These are phyloP conservation scores for Psammodynastes pulverulentus DNA, from an alignment of 2,113 vertebrate species.

Conservation along the genomic window DNA sequence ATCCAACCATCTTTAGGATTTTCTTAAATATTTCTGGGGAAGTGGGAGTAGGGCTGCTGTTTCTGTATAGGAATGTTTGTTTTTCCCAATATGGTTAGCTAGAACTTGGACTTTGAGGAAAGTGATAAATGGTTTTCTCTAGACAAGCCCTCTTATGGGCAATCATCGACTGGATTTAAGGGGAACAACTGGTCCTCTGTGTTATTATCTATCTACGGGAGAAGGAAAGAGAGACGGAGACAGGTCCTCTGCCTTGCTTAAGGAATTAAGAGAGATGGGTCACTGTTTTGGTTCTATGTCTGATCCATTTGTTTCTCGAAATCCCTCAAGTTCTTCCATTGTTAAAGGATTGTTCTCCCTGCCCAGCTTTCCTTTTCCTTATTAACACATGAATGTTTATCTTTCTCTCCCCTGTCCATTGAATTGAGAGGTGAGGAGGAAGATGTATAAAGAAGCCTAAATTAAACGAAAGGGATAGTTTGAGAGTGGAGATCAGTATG, in stretches of 20 bases:
- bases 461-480: neutral
- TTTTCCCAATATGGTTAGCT: neutral
- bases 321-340: neutral
- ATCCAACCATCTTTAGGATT: neutral
- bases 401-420: neutral
- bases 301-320: neutral
- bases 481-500: neutral
- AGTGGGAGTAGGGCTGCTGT: neutral
- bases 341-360: neutral
- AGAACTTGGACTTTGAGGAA: neutral
- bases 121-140: neutral
- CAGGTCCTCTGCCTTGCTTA: neutral
- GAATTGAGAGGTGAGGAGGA: neutral
- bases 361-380: neutral
- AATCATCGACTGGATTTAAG: neutral
- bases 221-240: neutral
- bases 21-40: neutral
- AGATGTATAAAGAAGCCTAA: neutral
- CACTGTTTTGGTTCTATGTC: neutral
- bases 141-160: neutral
- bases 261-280: neutral
- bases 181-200: neutral
- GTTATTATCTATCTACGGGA: neutral
- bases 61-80: neutral
- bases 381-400: neutral